These are phyloP conservation scores for Plebejus argus DNA, from an alignment of 2,888 invertebrate species.

Conservation along the genomic window DNA sequence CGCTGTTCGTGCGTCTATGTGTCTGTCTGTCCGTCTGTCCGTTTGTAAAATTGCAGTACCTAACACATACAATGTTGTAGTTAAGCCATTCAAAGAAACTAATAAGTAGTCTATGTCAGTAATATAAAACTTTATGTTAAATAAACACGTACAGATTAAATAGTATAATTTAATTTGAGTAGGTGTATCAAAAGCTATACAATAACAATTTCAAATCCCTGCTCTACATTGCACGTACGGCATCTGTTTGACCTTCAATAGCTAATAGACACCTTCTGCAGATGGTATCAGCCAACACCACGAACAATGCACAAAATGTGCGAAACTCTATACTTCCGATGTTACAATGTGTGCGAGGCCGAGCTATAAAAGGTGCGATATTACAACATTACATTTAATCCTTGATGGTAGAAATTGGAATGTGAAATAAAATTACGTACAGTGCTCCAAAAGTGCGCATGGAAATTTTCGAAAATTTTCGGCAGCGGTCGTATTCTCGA, in stretches of 20 bases:
- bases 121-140: too few relatives aligned
- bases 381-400: slow-evolving; percentile 2
- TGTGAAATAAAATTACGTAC: background rate
- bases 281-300: slow-evolving; percentile 61
- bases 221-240: background rate
- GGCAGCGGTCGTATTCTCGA: too few relatives aligned
- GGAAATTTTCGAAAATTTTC: too few relatives aligned
- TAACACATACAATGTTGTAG: too few relatives aligned
- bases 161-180: too few relatives aligned
- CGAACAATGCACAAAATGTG: slow-evolving; percentile 41
- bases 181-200: background rate
- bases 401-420: background rate
- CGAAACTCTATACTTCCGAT: slow-evolving; percentile 19
- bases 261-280: slow-evolving; percentile 70
- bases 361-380: slow-evolving; percentile 15
- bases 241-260: slow-evolving; percentile 36
- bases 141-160: too few relatives aligned
- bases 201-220: background rate
- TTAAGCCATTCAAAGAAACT: too few relatives aligned
- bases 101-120: too few relatives aligned
- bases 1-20: too few relatives aligned
- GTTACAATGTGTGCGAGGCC: slow-evolving; percentile 26
- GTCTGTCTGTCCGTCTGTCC: too few relatives aligned
- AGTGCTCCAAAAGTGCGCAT: too few relatives aligned
- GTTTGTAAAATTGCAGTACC: too few relatives aligned